Base-by-base conservation (phyloP, 2,113 vertebrate species). In the Hipposideros armiger region DNA sequence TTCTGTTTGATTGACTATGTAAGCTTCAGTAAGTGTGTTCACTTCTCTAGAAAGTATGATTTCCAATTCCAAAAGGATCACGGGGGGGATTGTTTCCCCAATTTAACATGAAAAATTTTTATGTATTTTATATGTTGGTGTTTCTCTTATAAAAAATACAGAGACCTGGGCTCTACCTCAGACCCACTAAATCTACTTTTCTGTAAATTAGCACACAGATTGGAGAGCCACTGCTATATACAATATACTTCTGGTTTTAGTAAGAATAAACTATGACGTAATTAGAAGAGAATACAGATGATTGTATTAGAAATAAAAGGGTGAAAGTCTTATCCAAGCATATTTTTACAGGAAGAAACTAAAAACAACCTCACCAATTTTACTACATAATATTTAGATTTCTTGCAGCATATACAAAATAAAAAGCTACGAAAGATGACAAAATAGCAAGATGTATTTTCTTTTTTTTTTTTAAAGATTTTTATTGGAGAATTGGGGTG, bases 341-440 rank as follows among this genome's bases (percentile, higher is more conserved):
- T 69, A 92, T 85, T 88, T 92, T 95, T 66, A 89, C 80, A 90
- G 17, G 70, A 82, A 91, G 64, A 50, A 97, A 64, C n/a, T 84
- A 77, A 87, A 91, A 69, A 54, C 24, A 42, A 26, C 17, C 10
- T 87, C 52, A 88, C 5, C 17, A 76, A 54, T 80, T 73, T 69
- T 95, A 80, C 36, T 74, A 76, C 56, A 74, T 91, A 91, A 87
- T 84, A 60, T 80, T 78, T 78, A 92, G 52, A 78, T 88, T 84
- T 87, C 76, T 93, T 81, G 45, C 60, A 64, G 26, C 7, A 80
- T 83, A 89, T 30, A 82, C 28, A 92, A 54, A 84, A 85, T 80
- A 56, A 72, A 87, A 96, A 64, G 13, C 17, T 50, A 66, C 54
- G 58, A 62, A 9, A 95, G 36, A 74, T 11, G 26, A 84, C 7